phyloP scores from a whole-genome alignment of 1,140 invertebrate genomes.

The Papilio dardanus region DNA sequence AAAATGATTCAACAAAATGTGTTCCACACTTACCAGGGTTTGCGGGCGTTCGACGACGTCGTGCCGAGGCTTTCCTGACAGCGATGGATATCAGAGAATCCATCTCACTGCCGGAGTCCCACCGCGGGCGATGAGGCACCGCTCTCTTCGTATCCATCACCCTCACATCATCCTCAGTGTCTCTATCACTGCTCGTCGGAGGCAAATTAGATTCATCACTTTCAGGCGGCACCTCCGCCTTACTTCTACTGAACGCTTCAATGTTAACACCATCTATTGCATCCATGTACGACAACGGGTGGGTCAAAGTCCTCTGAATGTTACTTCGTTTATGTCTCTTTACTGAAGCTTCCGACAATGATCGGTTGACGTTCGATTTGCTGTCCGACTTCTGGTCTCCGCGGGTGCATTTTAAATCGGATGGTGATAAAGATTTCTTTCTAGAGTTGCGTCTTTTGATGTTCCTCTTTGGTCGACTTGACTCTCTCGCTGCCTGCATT shows the following conservation, averaged over 20 bases:
- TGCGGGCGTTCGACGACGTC: slow-evolving; percentile 71
- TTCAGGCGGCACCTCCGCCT: slow-evolving; percentile 62
- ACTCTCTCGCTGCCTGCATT: slow-evolving; percentile 75
- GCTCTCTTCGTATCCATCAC: slow-evolving; percentile 49
- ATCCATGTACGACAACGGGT: slow-evolving; percentile 73
- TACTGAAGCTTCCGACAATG: slow-evolving; percentile 78
- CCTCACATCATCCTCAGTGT: slow-evolving; percentile 73
- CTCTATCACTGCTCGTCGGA: slow-evolving; percentile 75
- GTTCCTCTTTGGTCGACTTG: slow-evolving; percentile 72
- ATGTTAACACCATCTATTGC: slow-evolving; percentile 64
- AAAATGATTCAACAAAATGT: background rate
- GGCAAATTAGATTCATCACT: slow-evolving; percentile 77
- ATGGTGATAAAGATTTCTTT: slow-evolving; percentile 81
- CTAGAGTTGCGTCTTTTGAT: slow-evolving; percentile 79
- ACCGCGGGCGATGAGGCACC: slow-evolving; percentile 61
- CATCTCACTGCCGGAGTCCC: slow-evolving; percentile 80
- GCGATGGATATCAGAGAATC: slow-evolving; percentile 76
- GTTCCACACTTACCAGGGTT: slow-evolving; percentile 66
- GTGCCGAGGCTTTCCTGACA: slow-evolving; percentile 73
- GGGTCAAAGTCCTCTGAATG: slow-evolving; percentile 78
- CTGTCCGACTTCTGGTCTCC: slow-evolving; percentile 63
- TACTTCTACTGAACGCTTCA: slow-evolving; percentile 62
- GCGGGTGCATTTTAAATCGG: slow-evolving; percentile 74
- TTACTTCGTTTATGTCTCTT: slow-evolving; percentile 80
- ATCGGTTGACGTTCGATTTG: slow-evolving; percentile 71